Conservation (phyloP, 2,113 vertebrate species). For the Choloepus hoffmanni region DNA sequence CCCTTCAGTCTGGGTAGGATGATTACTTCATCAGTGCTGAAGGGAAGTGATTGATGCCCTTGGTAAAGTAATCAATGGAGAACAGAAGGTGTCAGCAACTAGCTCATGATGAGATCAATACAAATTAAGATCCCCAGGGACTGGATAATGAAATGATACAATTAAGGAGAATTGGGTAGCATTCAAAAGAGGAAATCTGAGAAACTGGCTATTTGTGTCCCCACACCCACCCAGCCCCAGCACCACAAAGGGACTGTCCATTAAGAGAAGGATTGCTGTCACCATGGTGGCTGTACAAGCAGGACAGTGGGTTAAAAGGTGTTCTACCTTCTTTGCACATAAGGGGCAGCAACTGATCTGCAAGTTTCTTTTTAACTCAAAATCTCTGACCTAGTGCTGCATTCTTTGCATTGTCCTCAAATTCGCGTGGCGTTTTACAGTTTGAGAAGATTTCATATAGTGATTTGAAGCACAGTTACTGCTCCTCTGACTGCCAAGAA, state of each 20-base stretch:
- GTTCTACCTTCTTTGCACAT: background rate
- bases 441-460: background rate
- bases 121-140: background rate
- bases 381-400: background rate
- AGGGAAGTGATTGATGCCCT: background rate
- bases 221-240: background rate
- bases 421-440: background rate
- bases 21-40: constrained; percentile 13
- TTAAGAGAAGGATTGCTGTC: background rate
- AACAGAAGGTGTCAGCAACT: background rate
- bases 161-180: background rate
- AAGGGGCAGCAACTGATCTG: background rate
- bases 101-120: constrained; percentile 4
- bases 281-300: background rate
- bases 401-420: background rate
- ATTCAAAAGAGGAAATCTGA: background rate
- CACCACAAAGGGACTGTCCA: background rate
- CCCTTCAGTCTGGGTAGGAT: background rate
- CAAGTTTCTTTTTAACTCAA: background rate
- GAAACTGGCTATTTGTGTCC: background rate
- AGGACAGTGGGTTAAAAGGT: background rate
- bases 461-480: background rate
- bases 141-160: background rate
- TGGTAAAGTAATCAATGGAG: background rate
- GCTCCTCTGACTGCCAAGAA: background rate